Base-by-base conservation (phyloP, 2,113 vertebrate species). In the Edolisoma coerulescens region DNA sequence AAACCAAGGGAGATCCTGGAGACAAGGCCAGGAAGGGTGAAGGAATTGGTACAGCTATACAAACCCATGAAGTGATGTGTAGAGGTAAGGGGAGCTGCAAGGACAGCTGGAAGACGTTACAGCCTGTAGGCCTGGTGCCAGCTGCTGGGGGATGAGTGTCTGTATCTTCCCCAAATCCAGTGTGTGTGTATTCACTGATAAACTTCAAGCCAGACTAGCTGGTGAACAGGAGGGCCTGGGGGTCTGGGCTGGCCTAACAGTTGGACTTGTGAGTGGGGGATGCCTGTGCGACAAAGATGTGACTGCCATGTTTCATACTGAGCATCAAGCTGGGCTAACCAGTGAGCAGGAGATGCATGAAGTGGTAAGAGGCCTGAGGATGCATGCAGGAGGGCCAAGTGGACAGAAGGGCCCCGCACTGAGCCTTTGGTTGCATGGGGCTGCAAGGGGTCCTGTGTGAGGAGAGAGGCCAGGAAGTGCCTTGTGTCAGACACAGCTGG, bases 351-450 rank as follows among this genome's bases (percentile, higher is more conserved):
- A 3, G 35, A 54, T 3, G 1, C 10, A 12, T 18, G 23, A 69
- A 56, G 37, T 9, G 7, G 6, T 24, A 90, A 52, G 44, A 56
- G 12, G 33, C 16, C 44, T 32, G 16, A 65, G 9, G 4, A 77
- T 16, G 11, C 13, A 71, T 20, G 37, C 17, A 78, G 19, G 20
- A 13, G 2, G 52, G 28, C 12, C 4, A 8, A 13, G 17, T 50
- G 32, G 63, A 53, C 45, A 77, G 35, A 75, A 4, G 6, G 2
- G 10, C 22, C 3, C 4, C 11, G 9, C 23, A 57, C 0, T n/a
- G 49, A 89, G 16, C 44, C 50, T 93, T 56, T 75, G 32, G n/a
- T 20, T 69, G 19, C 12, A 26, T 1, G 1, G 4, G 8, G 7
- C 53, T 91, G n/a, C n/a, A 71, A 30, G 4, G 8, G 1, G 5